Conservation (phyloP, 2,113 vertebrate genomes). For the Trichomycterus rosablanca region DNA sequence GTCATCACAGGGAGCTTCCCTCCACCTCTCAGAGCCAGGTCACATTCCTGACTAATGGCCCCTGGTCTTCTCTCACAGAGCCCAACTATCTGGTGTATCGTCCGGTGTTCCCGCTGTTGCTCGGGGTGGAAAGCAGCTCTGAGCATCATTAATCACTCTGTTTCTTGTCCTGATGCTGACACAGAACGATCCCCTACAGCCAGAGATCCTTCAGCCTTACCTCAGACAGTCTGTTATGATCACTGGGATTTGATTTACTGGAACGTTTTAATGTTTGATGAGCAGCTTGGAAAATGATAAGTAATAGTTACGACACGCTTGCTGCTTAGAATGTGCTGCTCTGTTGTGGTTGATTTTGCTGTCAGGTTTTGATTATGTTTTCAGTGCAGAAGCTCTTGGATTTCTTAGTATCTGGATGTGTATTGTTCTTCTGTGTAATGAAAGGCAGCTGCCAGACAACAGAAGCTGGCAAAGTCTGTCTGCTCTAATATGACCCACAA, state of each 20-base stretch:
- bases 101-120: conserved; percentile 48
- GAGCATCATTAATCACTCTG: conserved; percentile 49
- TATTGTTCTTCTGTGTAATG: no score
- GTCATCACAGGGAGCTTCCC: background rate
- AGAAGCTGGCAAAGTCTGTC: no score
- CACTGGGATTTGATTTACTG: no score
- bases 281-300: no score
- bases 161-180: conserved; percentile 13
- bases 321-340: background rate
- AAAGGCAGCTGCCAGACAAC: no score
- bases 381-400: no score
- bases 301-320: no score
- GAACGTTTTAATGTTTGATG: no score
- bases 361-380: no score
- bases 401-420: no score
- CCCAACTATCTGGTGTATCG: conserved; percentile 56
- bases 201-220: conserved; percentile 8
- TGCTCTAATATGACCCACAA: no score
- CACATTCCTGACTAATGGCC: conserved; percentile 31
- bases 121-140: conserved; percentile 45
- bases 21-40: conserved; percentile 10
- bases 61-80: conserved; percentile 21
- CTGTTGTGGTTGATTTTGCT: background rate
- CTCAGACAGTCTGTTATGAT: no score
- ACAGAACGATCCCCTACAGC: background rate